Conservation (phyloP, 2,797 vertebrate genomes). For the Argya squamiceps region DNA sequence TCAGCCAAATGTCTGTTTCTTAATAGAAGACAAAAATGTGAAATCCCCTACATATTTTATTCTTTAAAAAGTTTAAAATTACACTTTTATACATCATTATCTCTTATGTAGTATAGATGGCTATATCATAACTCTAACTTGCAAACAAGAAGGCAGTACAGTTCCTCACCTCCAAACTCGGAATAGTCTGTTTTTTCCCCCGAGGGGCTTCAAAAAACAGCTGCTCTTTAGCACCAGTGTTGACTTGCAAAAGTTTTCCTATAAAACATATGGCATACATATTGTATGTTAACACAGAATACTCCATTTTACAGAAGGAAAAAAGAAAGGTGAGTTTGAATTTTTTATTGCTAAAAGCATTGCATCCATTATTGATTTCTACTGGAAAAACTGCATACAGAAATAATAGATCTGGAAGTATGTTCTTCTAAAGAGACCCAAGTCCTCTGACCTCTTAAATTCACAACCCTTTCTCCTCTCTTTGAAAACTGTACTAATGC, state of each 20-base stretch:
- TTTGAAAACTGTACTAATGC: neutral
- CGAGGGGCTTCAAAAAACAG: slow-evolving; percentile 98
- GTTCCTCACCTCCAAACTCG: slow-evolving; percentile 86
- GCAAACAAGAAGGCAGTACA: neutral
- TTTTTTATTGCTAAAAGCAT: neutral
- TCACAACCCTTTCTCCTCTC: neutral
- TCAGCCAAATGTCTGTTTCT: neutral
- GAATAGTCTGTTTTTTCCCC: slow-evolving; percentile 93
- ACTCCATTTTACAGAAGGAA: neutral
- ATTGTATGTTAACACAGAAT: neutral
- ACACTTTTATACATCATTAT: neutral
- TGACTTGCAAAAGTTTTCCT: slow-evolving; percentile 98
- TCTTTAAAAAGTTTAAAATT: neutral
- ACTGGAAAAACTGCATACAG: neutral
- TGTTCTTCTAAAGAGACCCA: neutral
- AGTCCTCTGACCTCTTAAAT: neutral
- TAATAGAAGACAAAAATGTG: neutral
- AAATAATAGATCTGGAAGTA: neutral
- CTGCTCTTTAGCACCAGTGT: slow-evolving; percentile 96
- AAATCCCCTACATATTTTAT: neutral
- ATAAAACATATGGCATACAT: slow-evolving; percentile 48
- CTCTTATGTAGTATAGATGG: neutral
- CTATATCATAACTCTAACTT: neutral
- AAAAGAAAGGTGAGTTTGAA: neutral
- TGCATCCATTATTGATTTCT: neutral